Evolutionary conservation across 2,113 vertebrate genomes (phyloP).

Genomic region (Stercorarius parasiticus): DNA sequence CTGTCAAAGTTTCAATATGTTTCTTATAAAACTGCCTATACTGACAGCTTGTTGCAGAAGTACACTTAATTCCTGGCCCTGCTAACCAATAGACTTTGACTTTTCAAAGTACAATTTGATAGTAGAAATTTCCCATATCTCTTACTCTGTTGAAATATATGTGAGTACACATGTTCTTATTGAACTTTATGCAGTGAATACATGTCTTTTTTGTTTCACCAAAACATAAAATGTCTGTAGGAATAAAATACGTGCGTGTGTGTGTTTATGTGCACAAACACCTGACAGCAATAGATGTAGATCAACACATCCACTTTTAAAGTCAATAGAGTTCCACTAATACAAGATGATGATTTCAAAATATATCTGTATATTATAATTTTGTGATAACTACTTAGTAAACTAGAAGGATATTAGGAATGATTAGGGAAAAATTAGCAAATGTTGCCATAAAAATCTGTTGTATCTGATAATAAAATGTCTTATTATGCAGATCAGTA

Average conservation of each 20-base stretch:
- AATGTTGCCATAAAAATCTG: not conserved
- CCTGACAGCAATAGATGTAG: not conserved
- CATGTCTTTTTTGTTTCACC: not conserved
- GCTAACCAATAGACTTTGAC: not conserved
- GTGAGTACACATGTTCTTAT: not conserved
- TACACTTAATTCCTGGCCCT: not conserved
- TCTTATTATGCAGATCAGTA: not conserved
- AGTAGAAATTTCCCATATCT: not conserved
- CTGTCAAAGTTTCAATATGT: conserved; percentile 37
- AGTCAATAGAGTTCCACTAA: not conserved
- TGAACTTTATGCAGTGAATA: not conserved
- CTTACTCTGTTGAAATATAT: not conserved
- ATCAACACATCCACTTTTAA: not conserved
- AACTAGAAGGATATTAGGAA: not conserved
- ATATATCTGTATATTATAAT: not conserved
- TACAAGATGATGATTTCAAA: not conserved
- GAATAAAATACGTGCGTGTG: not conserved
- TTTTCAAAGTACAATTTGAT: not conserved
- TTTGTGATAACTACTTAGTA: not conserved
- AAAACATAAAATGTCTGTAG: not conserved
- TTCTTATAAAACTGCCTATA: conserved; percentile 2
- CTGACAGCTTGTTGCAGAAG: conserved; percentile 41
- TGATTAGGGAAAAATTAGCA: not conserved
- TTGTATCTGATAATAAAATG: not conserved
- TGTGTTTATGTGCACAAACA: not conserved